phyloP scores from a whole-genome alignment of 37 sponge, comb jelly and placozoan species.

The Hexactinellida sp. region DNA sequence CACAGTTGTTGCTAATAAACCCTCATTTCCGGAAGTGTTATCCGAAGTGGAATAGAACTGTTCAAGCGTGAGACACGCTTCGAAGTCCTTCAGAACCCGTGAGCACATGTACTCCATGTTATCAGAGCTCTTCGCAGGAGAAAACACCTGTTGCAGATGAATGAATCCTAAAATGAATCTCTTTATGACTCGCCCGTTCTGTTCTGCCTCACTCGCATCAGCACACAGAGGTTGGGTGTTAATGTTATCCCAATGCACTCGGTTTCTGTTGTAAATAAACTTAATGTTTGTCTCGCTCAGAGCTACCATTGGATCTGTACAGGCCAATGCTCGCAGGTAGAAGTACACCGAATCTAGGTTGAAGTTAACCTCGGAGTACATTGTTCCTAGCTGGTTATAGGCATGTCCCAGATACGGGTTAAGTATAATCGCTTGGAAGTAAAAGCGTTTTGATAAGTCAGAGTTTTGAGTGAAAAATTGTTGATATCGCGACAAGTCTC shows the following conservation, averaged over 20 bases:
- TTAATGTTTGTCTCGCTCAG: neutral
- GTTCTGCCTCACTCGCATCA: neutral
- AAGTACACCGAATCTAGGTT: conserved; percentile 4
- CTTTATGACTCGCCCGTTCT: neutral
- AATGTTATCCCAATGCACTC: neutral
- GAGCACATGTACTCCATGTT: neutral
- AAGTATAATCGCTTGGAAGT: neutral
- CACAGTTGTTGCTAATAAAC: neutral
- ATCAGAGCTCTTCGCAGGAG: neutral
- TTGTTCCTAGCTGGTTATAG: neutral
- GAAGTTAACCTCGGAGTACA: neutral
- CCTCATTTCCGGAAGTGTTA: neutral
- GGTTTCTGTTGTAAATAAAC: neutral
- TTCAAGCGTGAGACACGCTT: conserved; percentile 46
- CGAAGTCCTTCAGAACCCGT: conserved; percentile 22
- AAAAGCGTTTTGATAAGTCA: neutral
- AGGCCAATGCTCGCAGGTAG: neutral
- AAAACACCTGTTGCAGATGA: neutral
- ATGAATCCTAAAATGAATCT: neutral
- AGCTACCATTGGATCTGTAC: neutral
- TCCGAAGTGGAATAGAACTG: conserved; percentile 14
- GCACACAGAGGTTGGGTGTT: neutral
- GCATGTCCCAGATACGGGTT: neutral
- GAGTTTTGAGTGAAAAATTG: neutral
- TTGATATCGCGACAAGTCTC: neutral